Evolutionary conservation across 2,113 vertebrate species (phyloP).

Genomic region (Nerophis lumbriciformis): DNA sequence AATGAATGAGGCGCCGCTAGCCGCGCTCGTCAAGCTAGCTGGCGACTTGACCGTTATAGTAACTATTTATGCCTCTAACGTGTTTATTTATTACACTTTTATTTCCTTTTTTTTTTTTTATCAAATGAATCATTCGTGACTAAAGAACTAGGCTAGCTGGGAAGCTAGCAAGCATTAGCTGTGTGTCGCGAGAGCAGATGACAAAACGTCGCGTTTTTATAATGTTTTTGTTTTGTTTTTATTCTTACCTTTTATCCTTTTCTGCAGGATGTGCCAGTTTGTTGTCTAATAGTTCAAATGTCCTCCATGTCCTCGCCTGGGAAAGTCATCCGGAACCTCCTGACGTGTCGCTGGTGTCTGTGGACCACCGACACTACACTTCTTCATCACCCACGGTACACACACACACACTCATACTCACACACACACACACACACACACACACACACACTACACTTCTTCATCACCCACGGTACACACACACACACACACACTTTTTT

Average conservation of each 20-base stretch:
- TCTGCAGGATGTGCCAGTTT: constrained; percentile 13
- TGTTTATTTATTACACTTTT: not conserved
- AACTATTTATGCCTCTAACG: too few relatives aligned
- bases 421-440: too few relatives aligned
- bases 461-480: too few relatives aligned
- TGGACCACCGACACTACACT: too few relatives aligned
- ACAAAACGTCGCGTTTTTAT: not conserved
- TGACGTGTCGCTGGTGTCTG: not conserved
- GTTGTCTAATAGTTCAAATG: constrained; percentile 3
- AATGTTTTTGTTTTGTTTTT: not conserved
- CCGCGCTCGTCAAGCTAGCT: not conserved
- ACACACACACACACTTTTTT: too few relatives aligned
- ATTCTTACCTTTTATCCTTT: constrained; percentile 39
- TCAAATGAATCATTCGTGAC: not conserved
- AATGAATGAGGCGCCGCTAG: not conserved
- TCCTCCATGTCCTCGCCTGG: constrained; percentile 34
- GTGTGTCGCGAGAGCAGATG: not conserved
- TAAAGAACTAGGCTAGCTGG: constrained; percentile 19
- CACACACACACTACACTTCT: too few relatives aligned
- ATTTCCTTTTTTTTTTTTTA: not conserved
- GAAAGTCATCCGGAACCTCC: constrained; percentile 15
- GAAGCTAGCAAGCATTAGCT: constrained; percentile 54
- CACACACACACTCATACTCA: too few relatives aligned
- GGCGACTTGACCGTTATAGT: too few relatives aligned
- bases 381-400: too few relatives aligned